These are phyloP conservation scores for Kryptolebias ocellatus DNA, from an alignment of 2,797 vertebrate species.

Conservation along the genomic window DNA sequence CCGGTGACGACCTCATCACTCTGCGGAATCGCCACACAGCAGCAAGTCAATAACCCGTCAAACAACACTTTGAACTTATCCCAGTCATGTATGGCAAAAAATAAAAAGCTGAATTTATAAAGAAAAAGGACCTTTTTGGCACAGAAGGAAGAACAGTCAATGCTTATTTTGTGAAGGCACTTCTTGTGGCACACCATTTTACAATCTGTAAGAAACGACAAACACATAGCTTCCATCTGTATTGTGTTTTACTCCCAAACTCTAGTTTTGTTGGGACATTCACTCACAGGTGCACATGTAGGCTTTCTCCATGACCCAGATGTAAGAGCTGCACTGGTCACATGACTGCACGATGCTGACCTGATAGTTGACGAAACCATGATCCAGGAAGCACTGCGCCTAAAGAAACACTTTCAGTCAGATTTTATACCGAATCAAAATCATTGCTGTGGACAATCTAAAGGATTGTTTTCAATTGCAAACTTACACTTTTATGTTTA, in stretches of 20 bases:
- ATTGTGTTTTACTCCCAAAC: background rate
- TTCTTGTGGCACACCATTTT: slow-evolving; percentile 99
- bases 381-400: slow-evolving; percentile 91
- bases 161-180: slow-evolving; percentile 90
- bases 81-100: too few relatives aligned
- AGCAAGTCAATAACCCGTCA: background rate
- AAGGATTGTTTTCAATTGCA: background rate
- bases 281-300: slow-evolving; percentile 94
- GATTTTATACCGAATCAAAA: background rate
- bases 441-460: background rate
- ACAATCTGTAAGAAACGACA: slow-evolving; percentile 81
- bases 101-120: too few relatives aligned
- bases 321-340: slow-evolving; percentile 93
- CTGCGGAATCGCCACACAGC: slow-evolving; percentile 67
- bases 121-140: slow-evolving; percentile 85
- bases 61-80: too few relatives aligned
- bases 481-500: slow-evolving; percentile 91
- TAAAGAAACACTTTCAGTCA: slow-evolving; percentile 51
- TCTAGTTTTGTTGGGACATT: background rate
- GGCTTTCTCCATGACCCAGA: slow-evolving; percentile 99
- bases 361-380: slow-evolving; percentile 92
- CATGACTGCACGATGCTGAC: slow-evolving; percentile 97
- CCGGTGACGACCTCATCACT: slow-evolving; percentile 82
- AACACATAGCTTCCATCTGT: background rate
- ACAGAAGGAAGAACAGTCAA: slow-evolving; percentile 83